These are phyloP conservation scores for Chrysoperla carnea DNA, from an alignment of 1,140 invertebrate genomes.

Conservation along the genomic window DNA sequence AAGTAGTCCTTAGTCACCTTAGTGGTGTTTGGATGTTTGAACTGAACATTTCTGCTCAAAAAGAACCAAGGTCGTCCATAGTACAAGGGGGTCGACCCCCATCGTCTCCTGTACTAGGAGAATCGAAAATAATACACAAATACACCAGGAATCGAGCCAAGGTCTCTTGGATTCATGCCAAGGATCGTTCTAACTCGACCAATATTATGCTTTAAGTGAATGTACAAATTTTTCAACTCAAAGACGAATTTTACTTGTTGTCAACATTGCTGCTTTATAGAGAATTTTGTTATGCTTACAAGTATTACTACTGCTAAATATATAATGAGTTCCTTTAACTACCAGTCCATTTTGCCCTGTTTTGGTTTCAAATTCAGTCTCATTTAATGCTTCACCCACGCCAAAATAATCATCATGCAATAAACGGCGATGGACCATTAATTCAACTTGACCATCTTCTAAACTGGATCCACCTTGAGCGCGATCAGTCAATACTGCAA, in stretches of 20 bases:
- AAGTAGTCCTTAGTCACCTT: too few species aligned
- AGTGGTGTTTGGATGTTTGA: too few species aligned
- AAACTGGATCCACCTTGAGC: constrained; percentile 71
- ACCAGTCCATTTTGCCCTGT: constrained; percentile 55
- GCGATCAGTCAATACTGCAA: constrained; percentile 62
- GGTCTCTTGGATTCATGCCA: too few species aligned
- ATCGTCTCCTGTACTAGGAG: too few species aligned
- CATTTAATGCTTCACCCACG: constrained; percentile 39
- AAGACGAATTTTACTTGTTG: background rate
- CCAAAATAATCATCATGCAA: background rate
- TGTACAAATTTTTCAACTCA: too few species aligned
- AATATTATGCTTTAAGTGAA: too few species aligned
- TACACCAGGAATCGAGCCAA: too few species aligned
- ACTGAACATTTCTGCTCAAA: too few species aligned
- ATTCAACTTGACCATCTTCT: constrained; percentile 47
- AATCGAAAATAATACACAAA: too few species aligned
- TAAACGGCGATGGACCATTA: constrained; percentile 41
- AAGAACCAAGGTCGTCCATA: too few species aligned
- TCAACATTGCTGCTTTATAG: background rate
- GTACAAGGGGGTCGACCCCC: too few species aligned
- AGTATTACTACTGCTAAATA: constrained; percentile 8
- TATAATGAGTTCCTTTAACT: constrained; percentile 43
- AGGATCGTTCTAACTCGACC: too few species aligned
- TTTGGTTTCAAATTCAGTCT: constrained; percentile 43
- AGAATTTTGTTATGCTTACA: background rate